Conservation (phyloP, 2,797 vertebrate species). For the Paedocypris micromegethes region DNA sequence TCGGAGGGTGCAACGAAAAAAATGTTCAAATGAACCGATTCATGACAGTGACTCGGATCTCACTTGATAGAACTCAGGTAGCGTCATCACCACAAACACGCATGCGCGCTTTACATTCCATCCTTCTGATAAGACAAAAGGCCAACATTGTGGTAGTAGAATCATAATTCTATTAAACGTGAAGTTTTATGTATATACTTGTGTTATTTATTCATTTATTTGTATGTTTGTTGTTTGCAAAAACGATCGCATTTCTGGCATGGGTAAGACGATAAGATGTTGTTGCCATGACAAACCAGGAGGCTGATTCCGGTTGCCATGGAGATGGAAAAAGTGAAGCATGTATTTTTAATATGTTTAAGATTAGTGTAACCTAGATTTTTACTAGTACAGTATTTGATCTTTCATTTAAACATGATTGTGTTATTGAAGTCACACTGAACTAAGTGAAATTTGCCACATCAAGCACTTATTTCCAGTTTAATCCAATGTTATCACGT, state of each 20-base stretch:
- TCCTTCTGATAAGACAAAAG: neutral
- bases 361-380: neutral
- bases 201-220: neutral
- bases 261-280: conserved; percentile 18
- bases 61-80: conserved; percentile 15
- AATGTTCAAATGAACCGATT: conserved; percentile 4
- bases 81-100: conserved; percentile 34
- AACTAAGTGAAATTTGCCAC: too few species aligned
- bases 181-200: neutral
- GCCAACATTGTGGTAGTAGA: too few species aligned
- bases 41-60: neutral
- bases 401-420: too few species aligned
- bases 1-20: neutral
- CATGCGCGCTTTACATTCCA: conserved; percentile 52
- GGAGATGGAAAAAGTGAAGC: conserved; percentile 26
- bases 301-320: conserved; percentile 47
- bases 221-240: neutral
- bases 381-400: neutral
- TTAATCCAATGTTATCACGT: too few species aligned
- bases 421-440: too few species aligned
- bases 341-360: neutral
- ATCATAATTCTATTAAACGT: too few species aligned
- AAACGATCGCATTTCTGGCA: neutral
- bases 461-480: too few species aligned
- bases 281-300: conserved; percentile 51